These are phyloP conservation scores for Spodoptera frugiperda DNA, from an alignment of 1,140 invertebrate genomes.

Conservation along the genomic window DNA sequence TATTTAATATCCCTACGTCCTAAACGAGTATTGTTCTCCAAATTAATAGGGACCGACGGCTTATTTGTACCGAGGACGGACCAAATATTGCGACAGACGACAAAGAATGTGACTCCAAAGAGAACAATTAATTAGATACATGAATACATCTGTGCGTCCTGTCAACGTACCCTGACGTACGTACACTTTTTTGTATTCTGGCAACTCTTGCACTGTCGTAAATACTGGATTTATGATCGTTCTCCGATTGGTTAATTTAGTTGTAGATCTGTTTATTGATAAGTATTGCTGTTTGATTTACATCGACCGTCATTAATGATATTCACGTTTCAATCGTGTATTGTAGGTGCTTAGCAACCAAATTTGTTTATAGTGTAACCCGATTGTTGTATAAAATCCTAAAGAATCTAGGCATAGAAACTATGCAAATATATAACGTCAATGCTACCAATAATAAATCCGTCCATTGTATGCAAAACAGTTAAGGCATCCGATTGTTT, in stretches of 20 bases:
- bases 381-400: no score
- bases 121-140: conserved; percentile 18
- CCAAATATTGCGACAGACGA: conserved; percentile 2
- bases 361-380: no score
- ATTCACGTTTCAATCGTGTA: neutral
- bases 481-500: neutral
- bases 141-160: no score
- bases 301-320: neutral
- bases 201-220: neutral
- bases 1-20: conserved; percentile 22
- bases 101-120: conserved; percentile 19
- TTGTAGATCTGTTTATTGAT: neutral
- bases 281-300: neutral
- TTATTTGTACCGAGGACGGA: neutral
- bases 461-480: conserved; percentile 24
- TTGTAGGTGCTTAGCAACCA: no score
- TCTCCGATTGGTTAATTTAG: neutral
- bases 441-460: neutral
- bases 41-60: conserved; percentile 7
- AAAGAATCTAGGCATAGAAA: no score
- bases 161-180: neutral
- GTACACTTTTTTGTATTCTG: neutral
- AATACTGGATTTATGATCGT: neutral
- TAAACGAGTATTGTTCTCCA: conserved; percentile 26
- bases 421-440: neutral